phyloP scores from a whole-genome alignment of 2,888 invertebrate species.

The Lithophane socia region DNA sequence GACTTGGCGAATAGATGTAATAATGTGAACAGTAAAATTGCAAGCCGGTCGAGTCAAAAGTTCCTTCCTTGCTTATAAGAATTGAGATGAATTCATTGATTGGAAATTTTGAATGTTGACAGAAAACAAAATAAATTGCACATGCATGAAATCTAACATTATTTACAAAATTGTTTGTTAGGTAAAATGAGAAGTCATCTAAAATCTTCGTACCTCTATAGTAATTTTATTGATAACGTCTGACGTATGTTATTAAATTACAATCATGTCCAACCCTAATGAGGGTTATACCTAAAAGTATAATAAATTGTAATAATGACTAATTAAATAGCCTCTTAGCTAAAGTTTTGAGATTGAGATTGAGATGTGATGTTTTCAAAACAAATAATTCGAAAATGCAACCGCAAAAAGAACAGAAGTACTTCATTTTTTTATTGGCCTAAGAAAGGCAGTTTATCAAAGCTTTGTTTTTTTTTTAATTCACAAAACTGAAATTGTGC shows the following conservation, averaged over 20 bases:
- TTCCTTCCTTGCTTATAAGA: no score
- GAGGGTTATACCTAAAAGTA: conserved; percentile 29
- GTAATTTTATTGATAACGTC: conserved; percentile 4
- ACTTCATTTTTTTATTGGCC: background rate
- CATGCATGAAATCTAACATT: background rate
- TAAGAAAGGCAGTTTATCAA: background rate
- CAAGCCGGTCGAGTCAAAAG: no score
- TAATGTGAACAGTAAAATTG: background rate
- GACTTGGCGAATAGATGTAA: background rate
- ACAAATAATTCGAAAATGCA: conserved; percentile 8
- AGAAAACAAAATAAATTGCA: background rate
- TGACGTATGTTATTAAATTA: background rate
- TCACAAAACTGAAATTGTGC: background rate
- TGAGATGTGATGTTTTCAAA: background rate
- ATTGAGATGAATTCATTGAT: background rate
- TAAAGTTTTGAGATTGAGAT: conserved; percentile 18
- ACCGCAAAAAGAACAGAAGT: background rate
- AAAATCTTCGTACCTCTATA: background rate
- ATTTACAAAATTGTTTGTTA: background rate
- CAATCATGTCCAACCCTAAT: conserved; percentile 3
- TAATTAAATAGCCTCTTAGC: conserved; percentile 59
- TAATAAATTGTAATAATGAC: conserved; percentile 43
- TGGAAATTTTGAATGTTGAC: background rate
- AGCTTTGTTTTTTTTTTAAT: background rate
- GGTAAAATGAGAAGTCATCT: background rate